Evolutionary conservation across 1,140 invertebrate species (phyloP).

Genomic region (Drosophila varians): DNA sequence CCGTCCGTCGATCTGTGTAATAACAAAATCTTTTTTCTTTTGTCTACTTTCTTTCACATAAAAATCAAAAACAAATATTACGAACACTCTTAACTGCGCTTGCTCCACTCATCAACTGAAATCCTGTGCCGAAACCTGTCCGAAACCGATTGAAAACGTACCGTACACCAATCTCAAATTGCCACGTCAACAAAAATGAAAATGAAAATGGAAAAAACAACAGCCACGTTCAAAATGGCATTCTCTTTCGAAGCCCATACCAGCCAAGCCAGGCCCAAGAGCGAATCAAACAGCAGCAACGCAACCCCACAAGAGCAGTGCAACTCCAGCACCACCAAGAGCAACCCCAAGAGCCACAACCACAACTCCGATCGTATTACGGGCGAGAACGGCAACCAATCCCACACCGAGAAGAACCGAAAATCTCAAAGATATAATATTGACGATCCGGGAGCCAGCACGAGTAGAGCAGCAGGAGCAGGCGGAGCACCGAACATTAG

Average conservation of each 20-base stretch:
- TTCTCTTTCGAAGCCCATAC: slow-evolving; percentile 72
- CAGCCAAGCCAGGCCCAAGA: slow-evolving; percentile 76
- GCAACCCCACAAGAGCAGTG: slow-evolving; percentile 38
- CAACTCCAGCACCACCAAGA: slow-evolving; percentile 38
- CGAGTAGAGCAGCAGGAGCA: slow-evolving; percentile 45
- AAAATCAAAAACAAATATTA: slow-evolving; percentile 62
- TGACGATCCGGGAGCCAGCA: slow-evolving; percentile 82
- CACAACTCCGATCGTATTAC: slow-evolving; percentile 29
- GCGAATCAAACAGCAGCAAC: slow-evolving; percentile 59
- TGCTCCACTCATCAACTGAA: slow-evolving; percentile 71
- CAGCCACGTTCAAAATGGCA: slow-evolving; percentile 83
- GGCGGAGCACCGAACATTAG: slow-evolving; percentile 6
- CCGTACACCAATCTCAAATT: slow-evolving; percentile 25
- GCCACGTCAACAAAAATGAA: slow-evolving; percentile 19
- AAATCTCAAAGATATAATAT: slow-evolving; percentile 80
- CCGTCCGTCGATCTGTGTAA: slow-evolving; percentile 77
- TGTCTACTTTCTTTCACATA: slow-evolving; percentile 77
- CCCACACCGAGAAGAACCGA: slow-evolving; percentile 58
- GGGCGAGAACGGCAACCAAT: slow-evolving; percentile 23
- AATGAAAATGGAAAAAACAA: too few species aligned
- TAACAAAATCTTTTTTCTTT: slow-evolving; percentile 79
- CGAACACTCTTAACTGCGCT: slow-evolving; percentile 75
- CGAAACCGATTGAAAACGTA: slow-evolving; percentile 51
- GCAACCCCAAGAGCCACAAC: slow-evolving; percentile 28
- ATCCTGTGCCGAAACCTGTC: slow-evolving; percentile 44